Percentiles rank a stretch among this genome's conserved stretches.
Evolutionary conservation across 2,113 vertebrate species (phyloP).

Genomic region (Romanogobio albipinnatus): DNA sequence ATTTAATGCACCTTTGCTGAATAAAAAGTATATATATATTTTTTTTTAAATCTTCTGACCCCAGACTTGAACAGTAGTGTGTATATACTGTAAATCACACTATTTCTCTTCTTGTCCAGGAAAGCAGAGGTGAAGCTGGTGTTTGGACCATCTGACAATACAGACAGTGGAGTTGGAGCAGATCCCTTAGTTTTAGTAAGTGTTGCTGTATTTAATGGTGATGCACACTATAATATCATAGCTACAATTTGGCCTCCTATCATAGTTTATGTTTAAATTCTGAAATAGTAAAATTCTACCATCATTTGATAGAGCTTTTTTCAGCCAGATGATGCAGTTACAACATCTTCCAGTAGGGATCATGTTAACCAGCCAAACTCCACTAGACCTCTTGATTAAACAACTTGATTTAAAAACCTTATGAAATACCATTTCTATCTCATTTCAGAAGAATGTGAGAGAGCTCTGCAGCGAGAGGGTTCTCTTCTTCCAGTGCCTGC

Average conservation of each 20-base stretch:
- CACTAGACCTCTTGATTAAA: neutral
- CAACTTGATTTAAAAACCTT: neutral
- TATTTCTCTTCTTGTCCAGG: constrained; percentile 58
- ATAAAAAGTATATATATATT: no score
- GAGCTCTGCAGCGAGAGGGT: constrained; percentile 72
- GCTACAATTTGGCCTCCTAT: no score
- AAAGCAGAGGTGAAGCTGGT: constrained; percentile 72
- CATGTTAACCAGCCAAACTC: neutral
- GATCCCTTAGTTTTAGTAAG: constrained; percentile 77
- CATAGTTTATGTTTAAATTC: neutral
- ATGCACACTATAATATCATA: neutral
- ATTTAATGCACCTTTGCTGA: no score
- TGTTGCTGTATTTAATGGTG: neutral
- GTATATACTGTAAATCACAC: neutral
- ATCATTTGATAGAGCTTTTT: neutral
- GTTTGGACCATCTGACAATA: constrained; percentile 62
- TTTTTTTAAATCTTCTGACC: no score
- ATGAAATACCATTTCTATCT: neutral
- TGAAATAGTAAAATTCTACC: neutral
- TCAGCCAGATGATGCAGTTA: neutral
- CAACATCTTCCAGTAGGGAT: neutral
- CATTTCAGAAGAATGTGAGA: constrained; percentile 68
- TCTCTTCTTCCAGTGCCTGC: constrained; percentile 73
- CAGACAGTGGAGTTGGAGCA: constrained; percentile 47
- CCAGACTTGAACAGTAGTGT: no score